Base-by-base conservation (phyloP, 2,113 vertebrate species). In the Phrynosoma blainvillii region DNA sequence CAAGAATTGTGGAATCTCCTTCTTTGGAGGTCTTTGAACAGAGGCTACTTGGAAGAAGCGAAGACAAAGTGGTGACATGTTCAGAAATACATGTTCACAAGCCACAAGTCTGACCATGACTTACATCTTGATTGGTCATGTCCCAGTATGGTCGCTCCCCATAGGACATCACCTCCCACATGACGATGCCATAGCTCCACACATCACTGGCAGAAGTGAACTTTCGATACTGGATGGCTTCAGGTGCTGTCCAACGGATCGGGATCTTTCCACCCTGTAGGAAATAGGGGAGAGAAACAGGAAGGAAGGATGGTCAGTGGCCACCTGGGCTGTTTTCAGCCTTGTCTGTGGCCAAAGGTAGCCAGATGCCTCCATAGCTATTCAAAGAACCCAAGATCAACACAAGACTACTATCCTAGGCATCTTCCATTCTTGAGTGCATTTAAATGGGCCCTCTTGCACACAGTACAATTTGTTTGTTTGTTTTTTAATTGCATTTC, bases 91-190 rank as follows among this genome's bases (percentile, higher is more conserved):
- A 47, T 47, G 47, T 47, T 7, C 47, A 5, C 2, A 47, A 47
- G 47, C 47, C 47, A 47, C 47, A 47, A 47, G 47, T 12, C 56
- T 13, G 56, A 52, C 54, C 14, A 23, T 79, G 47, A 97, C 97
- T 97, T 92, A 98, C 97, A 0, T 98, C 97, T 86, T 98, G 97
- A 87, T 98, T 98, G 93, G 97, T 98, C 97, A 98, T 98, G 82
- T 98, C 97, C 97, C 97, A 98, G 95, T 98, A 97, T 30, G 97
- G 97, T 73, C 97, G 84, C 85, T 98, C 97, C n/a, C 97, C 97
- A 0, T 97, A 97, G 0, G 97, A 97, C 96, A 97, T 97, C 92
- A 98, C 97, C 84, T 98, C 97, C 97, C 97, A 97, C 97, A 98
- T 98, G 90, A 98, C 97, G 0, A 98, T 98, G 0, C 97, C 97